Base-by-base conservation (phyloP, 2,797 vertebrate genomes). In the Chiroxiphia lanceolata region DNA sequence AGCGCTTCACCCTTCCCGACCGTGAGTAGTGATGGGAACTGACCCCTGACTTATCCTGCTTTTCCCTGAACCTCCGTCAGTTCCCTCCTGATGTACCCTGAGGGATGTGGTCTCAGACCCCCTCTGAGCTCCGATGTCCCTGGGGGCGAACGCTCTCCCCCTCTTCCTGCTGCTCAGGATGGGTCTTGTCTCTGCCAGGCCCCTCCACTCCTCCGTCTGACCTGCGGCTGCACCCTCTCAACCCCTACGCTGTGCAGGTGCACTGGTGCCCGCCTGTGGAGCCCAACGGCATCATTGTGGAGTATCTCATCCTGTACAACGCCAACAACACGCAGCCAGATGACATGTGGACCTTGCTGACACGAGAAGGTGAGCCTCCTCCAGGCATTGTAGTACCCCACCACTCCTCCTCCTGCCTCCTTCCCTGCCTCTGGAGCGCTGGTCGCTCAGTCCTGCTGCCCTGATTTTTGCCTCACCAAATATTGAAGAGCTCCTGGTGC, bases 201-300 rank as follows among this genome's bases (percentile, higher is more conserved):
- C 99, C 99, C 27, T 99, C 98, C 0, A 98, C 99, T 5, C 98
- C 99, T 87, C 99, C 99, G 0, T 98, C 99, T 5, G 99, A 99
- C 94, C 97, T 99, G 94, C 98, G 98, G 92, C 97, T 99, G 96
- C 99, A 98, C 34, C 98, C 98, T 0, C 96, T 99, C 94, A 99
- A 99, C 63, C 98, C 99, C 0, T 99, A 98, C 1, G 98, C 99
- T 0, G 99, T 99, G 25, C 98, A 99, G 96, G 98, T 99, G 95
- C 99, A 98, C 97, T 99, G 99, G 99, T 99, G 98, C 90, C 99
- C 99, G 44, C 99, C 99, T 0, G 96, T 98, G 15, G 99, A 99
- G 95, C 98, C 99, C 38, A 99, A 99, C 0, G 99, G 99, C 26
- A 98, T 99, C 93, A 99, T 99, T 7, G 94, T 98, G 95, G 98